Base-by-base conservation (phyloP, 2,888 invertebrate genomes). In the Hydroisotoma schaefferi region DNA sequence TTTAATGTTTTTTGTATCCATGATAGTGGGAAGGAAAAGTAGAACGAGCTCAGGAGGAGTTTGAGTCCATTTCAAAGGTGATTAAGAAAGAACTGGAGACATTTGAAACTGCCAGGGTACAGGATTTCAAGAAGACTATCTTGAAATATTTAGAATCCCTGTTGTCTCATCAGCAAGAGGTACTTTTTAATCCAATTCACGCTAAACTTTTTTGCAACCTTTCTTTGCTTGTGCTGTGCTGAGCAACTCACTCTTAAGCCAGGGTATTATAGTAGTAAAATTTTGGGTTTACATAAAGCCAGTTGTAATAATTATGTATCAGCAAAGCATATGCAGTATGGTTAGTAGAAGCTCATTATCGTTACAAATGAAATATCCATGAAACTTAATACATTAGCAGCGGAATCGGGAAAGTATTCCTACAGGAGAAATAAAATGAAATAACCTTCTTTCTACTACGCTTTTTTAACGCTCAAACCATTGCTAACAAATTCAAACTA, bases 11-110 rank as follows among this genome's bases (percentile, higher is more conserved):
- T 47, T 23, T 22, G 8, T 44, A n/a, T n/a, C n/a, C n/a, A n/a
- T 8, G 77, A 48, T 75, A 93, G 88, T 94, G 94, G 94, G 94
- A 95, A 77, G 82, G 88, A 0, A 94, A 94, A 79, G 94, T 97
- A n/a, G 94, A 95, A 74, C 85, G 94, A 67, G 91, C 94, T 1
- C 93, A 97, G 77, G 90, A 92, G 73, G 95, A 94, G 76, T 98
- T 98, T 78, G 93, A 97, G 76, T 87, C 88, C 75, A 95, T 95
- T 75, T 97, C 92, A 1, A 86, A 87, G 72, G 91, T 90, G 79
- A 94, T 98, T 70, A 91, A 94, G 76, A 89, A 89, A 71, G 97
- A 98, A 79, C 83, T 97, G 78, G 92, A 92, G 73, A 83, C 91
- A 55, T 97, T 94, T 80, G 97, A 97, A 77, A 83, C 87, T 67